Evolutionary conservation across 2,797 vertebrate species (phyloP), one percentile per base, ranked within the genome.

Genomic region (Acanthurus leucopareius): DNA sequence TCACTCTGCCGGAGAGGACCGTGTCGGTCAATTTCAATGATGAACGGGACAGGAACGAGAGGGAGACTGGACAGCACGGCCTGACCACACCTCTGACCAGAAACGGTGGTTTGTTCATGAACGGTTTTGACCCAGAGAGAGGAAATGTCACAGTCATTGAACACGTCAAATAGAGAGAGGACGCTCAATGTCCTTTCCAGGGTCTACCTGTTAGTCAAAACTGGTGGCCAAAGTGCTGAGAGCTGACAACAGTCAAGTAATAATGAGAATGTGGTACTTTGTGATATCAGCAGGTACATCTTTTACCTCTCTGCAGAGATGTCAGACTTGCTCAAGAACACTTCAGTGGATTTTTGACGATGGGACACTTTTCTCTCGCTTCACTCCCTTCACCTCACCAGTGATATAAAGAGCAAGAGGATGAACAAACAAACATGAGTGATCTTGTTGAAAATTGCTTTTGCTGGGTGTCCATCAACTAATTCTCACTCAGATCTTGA

Each of bases 91-190:
- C 96, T n/a, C 90, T 97, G 47, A 91, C 94, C 73, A 96, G 95
- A 92, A 96, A 97, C 0, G 95, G 97, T 38, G 93, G 96, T 75
- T 94, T 96, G 90, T 96, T 96, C 88, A 92, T 96, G 89, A 98
- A 97, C 8, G 96, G 97, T 19, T 86, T 97, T 82, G 96, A 97
- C 90, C 93, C 93, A 6, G 94, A 94, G 52, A 85, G 77, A 65
- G 96, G 97, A 60, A 96, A 98, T 63, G 95, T 97, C 58, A 92
- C 96, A 0, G 93, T 97, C 61, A 97, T 97, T 58, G 96, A 98
- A 89, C 96, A 97, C 80, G 93, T 97, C 75, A 96, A 98, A 82
- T 97, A 96, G 93, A 78, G 61, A 56, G 10, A 75, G 2, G 45
- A 60, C 2, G 10, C 28, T 47, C 28, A 22, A 25, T 35, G 25